These are phyloP conservation scores for Eupithecia inturbata DNA, from an alignment of 2,888 invertebrate genomes.

Conservation along the genomic window DNA sequence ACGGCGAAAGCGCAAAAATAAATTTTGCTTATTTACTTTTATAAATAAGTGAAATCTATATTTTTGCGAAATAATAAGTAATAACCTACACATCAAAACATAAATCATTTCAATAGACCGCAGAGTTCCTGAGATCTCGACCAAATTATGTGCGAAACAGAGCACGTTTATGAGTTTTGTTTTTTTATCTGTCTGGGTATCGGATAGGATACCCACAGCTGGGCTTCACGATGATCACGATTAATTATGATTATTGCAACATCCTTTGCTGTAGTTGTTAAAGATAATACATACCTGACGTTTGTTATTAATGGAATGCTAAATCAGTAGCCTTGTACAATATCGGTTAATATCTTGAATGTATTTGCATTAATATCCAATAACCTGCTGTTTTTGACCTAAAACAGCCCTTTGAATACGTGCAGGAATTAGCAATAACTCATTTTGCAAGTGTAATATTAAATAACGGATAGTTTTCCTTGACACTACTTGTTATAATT, in stretches of 20 bases:
- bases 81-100: no score
- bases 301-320: background rate
- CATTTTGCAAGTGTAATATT: constrained; percentile 1
- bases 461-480: constrained; percentile 1
- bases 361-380: constrained; percentile 2
- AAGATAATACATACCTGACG: background rate
- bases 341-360: background rate
- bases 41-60: no score
- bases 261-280: no score
- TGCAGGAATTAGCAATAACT: background rate
- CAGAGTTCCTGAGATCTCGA: no score
- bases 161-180: no score
- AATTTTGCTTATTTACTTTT: no score
- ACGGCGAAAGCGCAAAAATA: no score
- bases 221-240: background rate
- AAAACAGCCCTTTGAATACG: constrained; percentile 7
- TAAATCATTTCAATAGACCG: no score
- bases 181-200: no score
- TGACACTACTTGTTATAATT: background rate
- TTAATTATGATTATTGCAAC: background rate
- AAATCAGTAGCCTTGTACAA: background rate
- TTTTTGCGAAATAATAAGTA: no score
- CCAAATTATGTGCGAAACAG: no score
- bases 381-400: constrained; percentile 27
- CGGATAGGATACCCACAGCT: no score